Conservation (phyloP, 2,888 invertebrate species). For the Lasius fuliginosus region DNA sequence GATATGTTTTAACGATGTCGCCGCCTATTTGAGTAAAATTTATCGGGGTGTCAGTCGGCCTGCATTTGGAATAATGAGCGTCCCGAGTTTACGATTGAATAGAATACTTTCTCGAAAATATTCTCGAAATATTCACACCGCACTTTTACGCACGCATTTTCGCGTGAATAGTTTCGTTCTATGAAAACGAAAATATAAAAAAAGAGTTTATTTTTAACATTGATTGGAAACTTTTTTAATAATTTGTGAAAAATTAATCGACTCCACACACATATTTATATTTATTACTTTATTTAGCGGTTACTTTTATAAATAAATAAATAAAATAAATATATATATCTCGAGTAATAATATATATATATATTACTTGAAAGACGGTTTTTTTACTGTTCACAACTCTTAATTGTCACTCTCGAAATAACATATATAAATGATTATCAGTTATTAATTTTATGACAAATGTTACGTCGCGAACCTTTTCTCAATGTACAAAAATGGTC, state of each 20-base stretch:
- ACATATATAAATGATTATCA: not conserved
- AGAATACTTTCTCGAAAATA: not conserved
- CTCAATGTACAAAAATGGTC: not conserved
- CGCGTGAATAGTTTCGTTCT: not conserved
- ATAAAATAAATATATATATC: too few relatives aligned
- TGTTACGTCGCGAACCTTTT: not conserved
- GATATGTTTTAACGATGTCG: conserved; percentile 29
- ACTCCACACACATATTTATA: not conserved
- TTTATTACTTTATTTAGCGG: not conserved
- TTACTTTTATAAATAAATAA: too few relatives aligned
- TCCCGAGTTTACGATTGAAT: not conserved
- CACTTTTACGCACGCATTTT: not conserved
- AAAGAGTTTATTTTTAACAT: not conserved
- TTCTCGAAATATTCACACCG: conserved; percentile 14
- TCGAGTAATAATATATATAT: not conserved
- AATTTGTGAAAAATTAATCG: not conserved
- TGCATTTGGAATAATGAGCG: conserved; percentile 27
- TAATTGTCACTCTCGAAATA: not conserved
- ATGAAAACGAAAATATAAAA: not conserved
- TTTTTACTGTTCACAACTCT: not conserved
- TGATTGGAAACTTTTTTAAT: not conserved
- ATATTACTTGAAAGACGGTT: too few relatives aligned
- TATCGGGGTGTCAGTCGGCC: conserved; percentile 1
- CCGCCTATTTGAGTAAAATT: conserved; percentile 15
- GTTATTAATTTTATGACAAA: conserved; percentile 3